phyloP scores from a whole-genome alignment of 2,113 vertebrate genomes.

The Mus pahari region DNA sequence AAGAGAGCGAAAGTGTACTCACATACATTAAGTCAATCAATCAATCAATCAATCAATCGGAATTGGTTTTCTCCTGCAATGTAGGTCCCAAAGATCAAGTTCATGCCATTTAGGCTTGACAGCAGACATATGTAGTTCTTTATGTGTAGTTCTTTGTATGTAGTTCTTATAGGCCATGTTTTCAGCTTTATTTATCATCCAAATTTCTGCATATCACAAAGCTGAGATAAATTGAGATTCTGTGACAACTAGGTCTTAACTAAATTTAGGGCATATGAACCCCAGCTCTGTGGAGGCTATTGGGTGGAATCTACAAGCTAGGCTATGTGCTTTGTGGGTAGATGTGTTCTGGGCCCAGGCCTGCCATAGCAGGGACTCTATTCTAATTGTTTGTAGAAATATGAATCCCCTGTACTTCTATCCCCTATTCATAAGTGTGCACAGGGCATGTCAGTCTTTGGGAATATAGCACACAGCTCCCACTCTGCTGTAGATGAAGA shows the following conservation, averaged over 20 bases:
- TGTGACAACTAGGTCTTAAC: not conserved
- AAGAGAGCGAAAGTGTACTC: too few species aligned
- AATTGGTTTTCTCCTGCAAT: not conserved
- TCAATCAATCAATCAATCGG: too few species aligned
- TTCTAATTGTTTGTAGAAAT: not conserved
- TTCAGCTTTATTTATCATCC: not conserved
- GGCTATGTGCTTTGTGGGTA: too few species aligned
- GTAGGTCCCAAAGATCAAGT: not conserved
- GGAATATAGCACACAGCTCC: too few species aligned
- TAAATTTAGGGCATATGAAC: not conserved
- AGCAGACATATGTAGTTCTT: not conserved
- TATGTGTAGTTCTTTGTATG: not conserved
- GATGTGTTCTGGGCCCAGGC: not conserved
- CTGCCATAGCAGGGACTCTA: not conserved
- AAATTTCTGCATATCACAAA: not conserved
- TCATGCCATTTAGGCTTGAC: not conserved
- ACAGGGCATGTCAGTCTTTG: too few species aligned
- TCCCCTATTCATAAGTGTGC: not conserved
- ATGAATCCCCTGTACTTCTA: not conserved
- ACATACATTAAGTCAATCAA: too few species aligned
- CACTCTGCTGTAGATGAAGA: not conserved
- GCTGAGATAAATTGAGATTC: not conserved
- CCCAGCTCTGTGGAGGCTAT: not conserved
- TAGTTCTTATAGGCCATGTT: not conserved
- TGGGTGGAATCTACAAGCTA: not conserved